Conservation (phyloP, 2,797 vertebrate species). For the Microchirus variegatus region DNA sequence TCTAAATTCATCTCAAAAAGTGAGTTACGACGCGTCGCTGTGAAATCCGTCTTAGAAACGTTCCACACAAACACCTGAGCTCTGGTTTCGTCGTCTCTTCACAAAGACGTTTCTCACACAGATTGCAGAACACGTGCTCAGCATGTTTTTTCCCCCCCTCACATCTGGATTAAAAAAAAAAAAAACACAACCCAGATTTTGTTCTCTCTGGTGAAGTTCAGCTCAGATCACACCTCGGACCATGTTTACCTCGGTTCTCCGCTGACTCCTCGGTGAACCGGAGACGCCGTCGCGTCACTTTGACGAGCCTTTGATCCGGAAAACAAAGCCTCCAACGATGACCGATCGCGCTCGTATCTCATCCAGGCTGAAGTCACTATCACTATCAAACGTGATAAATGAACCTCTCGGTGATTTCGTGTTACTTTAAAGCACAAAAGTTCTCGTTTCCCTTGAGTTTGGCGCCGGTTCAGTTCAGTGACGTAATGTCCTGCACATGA, state of each 20-base stretch:
- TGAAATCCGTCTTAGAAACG: conserved; percentile 13
- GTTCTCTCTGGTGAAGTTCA: neutral
- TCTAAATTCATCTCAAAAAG: too few species aligned
- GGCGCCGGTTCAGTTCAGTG: neutral
- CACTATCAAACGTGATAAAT: neutral
- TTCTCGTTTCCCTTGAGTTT: neutral
- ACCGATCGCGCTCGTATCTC: neutral
- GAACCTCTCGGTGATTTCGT: neutral
- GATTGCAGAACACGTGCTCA: too few species aligned
- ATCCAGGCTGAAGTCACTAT: conserved; percentile 8
- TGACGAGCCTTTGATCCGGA: conserved; percentile 25
- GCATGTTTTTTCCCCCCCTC: neutral
- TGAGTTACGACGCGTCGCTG: conserved; percentile 19
- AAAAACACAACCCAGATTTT: conserved; percentile 10
- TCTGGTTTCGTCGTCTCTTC: too few species aligned
- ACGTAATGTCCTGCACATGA: conserved; percentile 9
- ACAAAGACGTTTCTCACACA: neutral
- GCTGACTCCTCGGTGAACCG: neutral
- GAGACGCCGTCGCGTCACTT: neutral
- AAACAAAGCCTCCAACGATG: neutral
- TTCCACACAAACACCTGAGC: conserved; percentile 14
- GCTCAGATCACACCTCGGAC: conserved; percentile 1
- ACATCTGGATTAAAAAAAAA: too few species aligned
- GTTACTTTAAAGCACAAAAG: neutral
- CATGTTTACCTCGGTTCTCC: neutral